Conservation (phyloP, 2,888 invertebrate species). For the Lamellibrachia satsuma region DNA sequence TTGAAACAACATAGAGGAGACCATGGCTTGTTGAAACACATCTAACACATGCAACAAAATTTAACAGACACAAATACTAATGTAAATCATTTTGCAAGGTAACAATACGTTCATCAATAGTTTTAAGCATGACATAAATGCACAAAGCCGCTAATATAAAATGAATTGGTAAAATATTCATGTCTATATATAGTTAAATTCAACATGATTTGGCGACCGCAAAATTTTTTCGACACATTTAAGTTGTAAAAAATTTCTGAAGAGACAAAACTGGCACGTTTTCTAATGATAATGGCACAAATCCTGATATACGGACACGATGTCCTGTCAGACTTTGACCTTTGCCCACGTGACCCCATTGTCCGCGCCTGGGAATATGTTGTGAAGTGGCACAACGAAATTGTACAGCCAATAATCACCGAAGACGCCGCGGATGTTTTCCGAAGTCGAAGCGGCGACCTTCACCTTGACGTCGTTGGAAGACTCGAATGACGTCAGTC, state of each 20-base stretch:
- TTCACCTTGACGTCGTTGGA: constrained; percentile 48
- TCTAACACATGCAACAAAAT: too few species aligned
- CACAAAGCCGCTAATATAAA: too few species aligned
- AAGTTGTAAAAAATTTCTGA: background rate
- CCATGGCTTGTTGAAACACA: too few species aligned
- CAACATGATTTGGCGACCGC: background rate
- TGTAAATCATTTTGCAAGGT: too few species aligned
- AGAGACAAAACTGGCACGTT: background rate
- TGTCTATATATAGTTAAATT: background rate
- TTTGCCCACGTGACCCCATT: constrained; percentile 52
- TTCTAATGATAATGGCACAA: background rate
- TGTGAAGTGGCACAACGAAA: constrained; percentile 53
- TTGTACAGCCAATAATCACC: constrained; percentile 53
- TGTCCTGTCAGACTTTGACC: constrained; percentile 33
- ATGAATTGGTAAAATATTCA: too few species aligned
- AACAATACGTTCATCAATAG: too few species aligned
- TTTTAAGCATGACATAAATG: too few species aligned
- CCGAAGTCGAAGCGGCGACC: constrained; percentile 41
- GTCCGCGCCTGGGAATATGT: constrained; percentile 47
- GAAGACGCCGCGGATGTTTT: constrained; percentile 50
- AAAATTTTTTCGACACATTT: background rate
- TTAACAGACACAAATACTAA: too few species aligned
- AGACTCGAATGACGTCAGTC: constrained; percentile 55
- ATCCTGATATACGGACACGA: background rate
- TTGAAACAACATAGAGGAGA: too few species aligned